Base-by-base conservation (phyloP, 2,888 invertebrate genomes). In the Chrysodeixis includens region DNA sequence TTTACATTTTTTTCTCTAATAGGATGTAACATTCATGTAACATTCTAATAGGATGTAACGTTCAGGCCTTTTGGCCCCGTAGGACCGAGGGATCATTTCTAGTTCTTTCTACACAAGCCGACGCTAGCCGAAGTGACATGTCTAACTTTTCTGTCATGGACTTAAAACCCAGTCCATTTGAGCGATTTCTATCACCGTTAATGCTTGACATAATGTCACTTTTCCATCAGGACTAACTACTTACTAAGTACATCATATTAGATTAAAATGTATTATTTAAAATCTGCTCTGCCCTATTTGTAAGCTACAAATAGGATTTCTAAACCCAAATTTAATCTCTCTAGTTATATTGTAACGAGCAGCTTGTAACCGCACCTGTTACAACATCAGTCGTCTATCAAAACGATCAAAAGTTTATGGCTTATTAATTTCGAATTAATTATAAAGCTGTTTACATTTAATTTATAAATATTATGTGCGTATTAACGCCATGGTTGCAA, bases 371-470 rank as follows among this genome's bases (percentile, higher is more conserved):
- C 44, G 30, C 59, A 64, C 65, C 61, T 75, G 49, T 57, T 67
- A 67, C 46, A 67, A 62, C 44, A 59, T 65, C 49, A 64, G 70
- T 64, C 54, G 76, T 76, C 30, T 46, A 62, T 78, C 76, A 64
- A 40, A 66, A 51, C 46, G 20, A 78, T 73, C 67, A 76, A 52
- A 58, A 67, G 49, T 71, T 71, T 66, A 71, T 63, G 60, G 61
- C 54, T 66, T 67, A 74, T 65, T 74, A 64, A 65, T 62, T 66
- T 58, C 65, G 68, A 76, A 76, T 71, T 62, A 51, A 69, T 78
- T 78, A 72, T 68, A 52, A 64, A 72, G 67, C 66, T 49, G 66
- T 75, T 72, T 75, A 65, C 49, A 68, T 71, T 66, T 57, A 64
- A 35, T 64, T 64, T 62, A 62, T 56, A 69, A 64, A 62, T 59